phyloP scores from a whole-genome alignment of 1,140 invertebrate genomes.

The Calosoma granatense region DNA sequence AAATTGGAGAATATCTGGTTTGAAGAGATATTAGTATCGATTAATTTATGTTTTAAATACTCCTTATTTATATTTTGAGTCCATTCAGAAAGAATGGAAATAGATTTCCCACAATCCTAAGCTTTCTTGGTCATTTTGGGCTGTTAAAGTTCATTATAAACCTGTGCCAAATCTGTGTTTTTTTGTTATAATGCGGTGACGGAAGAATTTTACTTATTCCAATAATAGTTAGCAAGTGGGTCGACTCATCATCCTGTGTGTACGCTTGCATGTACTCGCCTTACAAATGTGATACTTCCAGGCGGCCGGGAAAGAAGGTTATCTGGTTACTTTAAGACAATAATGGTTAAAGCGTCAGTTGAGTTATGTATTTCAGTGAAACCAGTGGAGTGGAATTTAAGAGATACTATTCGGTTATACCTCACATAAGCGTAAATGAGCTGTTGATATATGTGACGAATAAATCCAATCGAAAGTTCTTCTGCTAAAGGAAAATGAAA shows the following conservation, averaged over 20 bases:
- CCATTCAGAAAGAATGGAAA: too few relatives aligned
- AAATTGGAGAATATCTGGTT: too few relatives aligned
- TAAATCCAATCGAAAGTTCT: background rate
- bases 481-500: too few relatives aligned
- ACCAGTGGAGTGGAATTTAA: background rate
- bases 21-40: too few relatives aligned
- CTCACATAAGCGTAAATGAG: background rate
- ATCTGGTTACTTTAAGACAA: constrained; percentile 5
- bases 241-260: background rate
- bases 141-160: too few relatives aligned
- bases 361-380: background rate
- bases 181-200: background rate
- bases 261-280: too few relatives aligned
- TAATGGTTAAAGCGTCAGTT: background rate
- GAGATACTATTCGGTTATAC: background rate
- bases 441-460: background rate
- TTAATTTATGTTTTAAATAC: too few relatives aligned
- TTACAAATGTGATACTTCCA: background rate
- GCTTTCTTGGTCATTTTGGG: too few relatives aligned
- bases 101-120: too few relatives aligned
- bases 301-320: background rate
- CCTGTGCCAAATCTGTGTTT: too few relatives aligned
- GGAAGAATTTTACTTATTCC: background rate
- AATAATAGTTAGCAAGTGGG: background rate
- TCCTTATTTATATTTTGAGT: too few relatives aligned